Conservation (phyloP, 2,113 vertebrate genomes). For the Cinclus cinclus region DNA sequence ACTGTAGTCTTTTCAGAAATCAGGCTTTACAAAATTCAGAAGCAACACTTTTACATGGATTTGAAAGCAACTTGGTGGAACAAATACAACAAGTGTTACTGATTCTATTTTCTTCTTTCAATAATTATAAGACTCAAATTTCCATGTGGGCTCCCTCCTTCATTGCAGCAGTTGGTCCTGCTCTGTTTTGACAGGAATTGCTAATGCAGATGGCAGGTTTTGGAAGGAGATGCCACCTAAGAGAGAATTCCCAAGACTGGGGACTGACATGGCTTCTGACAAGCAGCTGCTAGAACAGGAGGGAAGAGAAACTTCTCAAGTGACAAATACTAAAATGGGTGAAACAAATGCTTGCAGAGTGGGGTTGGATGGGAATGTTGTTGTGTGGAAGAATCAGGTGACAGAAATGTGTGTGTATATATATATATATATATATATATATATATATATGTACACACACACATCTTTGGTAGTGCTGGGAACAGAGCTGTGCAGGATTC, state of each 20-base stretch:
- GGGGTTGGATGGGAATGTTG: not conserved
- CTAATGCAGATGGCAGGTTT: not conserved
- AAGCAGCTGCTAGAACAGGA: not conserved
- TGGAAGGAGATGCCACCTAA: not conserved
- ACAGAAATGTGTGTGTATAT: not conserved
- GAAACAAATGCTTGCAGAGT: not conserved
- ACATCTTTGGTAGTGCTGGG: not conserved
- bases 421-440: not conserved
- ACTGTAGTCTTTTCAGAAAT: not conserved
- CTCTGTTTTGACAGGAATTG: not conserved
- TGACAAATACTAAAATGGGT: conserved; percentile 32
- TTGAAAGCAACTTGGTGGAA: not conserved
- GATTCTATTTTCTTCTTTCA: not conserved
- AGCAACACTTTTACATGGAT: not conserved
- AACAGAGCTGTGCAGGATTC: not conserved
- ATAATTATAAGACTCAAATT: not conserved
- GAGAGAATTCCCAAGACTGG: not conserved
- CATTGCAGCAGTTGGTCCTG: not conserved
- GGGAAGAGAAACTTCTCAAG: conserved; percentile 24
- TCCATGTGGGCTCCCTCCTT: not conserved
- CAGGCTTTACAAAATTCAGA: not conserved
- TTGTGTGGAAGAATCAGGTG: not conserved
- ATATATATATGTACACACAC: not conserved
- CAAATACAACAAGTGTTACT: not conserved
- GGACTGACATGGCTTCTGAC: not conserved